These are phyloP conservation scores for Metalampra italica DNA, from an alignment of 2,888 invertebrate species.

Conservation along the genomic window DNA sequence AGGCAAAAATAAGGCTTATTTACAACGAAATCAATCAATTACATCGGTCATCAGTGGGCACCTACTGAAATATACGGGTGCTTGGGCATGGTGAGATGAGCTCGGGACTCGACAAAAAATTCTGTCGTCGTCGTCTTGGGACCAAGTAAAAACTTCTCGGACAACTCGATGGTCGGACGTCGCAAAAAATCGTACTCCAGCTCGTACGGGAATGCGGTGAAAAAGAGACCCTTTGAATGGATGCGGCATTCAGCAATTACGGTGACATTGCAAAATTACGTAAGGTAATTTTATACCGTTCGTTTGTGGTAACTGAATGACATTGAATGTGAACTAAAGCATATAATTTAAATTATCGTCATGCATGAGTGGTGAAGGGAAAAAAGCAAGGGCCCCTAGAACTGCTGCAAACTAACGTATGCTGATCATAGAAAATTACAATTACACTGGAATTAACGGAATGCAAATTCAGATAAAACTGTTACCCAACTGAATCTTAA, in stretches of 20 bases:
- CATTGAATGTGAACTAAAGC: neutral
- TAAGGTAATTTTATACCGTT: slow-evolving; percentile 9
- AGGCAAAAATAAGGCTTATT: slow-evolving; percentile 52
- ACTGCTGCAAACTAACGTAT: too few species aligned
- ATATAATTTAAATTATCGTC: neutral
- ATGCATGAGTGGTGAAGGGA: neutral
- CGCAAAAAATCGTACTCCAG: slow-evolving; percentile 61
- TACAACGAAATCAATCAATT: slow-evolving; percentile 70
- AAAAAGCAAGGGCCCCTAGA: neutral
- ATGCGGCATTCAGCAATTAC: slow-evolving; percentile 56
- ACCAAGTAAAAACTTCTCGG: slow-evolving; percentile 59
- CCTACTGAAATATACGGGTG: slow-evolving; percentile 64
- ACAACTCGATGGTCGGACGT: slow-evolving; percentile 48
- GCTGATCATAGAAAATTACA: too few species aligned
- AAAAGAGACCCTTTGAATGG: slow-evolving; percentile 55
- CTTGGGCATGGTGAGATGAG: slow-evolving; percentile 63
- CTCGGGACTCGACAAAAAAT: slow-evolving; percentile 61
- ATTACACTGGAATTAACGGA: too few species aligned
- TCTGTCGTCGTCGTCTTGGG: slow-evolving; percentile 40
- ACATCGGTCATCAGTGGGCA: slow-evolving; percentile 47
- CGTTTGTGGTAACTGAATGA: neutral
- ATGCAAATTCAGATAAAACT: too few species aligned
- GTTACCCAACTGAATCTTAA: too few species aligned
- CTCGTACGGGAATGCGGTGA: slow-evolving; percentile 47
- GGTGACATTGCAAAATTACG: slow-evolving; percentile 26